Evolutionary conservation across 2,113 vertebrate species (phyloP).

Genomic region (Falco punctatus): DNA sequence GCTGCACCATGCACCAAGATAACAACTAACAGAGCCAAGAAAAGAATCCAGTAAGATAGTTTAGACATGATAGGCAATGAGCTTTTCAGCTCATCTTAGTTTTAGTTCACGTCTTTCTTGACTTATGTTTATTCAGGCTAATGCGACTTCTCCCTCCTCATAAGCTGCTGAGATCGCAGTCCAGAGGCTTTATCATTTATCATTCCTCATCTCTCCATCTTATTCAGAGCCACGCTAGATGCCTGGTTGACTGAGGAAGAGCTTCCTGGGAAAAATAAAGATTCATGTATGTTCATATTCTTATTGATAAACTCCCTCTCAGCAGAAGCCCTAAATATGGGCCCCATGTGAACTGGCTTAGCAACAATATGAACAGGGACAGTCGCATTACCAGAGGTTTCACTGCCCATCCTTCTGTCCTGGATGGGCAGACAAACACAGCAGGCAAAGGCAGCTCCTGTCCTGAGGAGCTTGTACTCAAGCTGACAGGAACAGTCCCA

Average conservation of each 20-base stretch:
- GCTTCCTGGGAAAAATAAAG: neutral
- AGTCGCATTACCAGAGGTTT: neutral
- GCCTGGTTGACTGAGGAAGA: constrained; percentile 1
- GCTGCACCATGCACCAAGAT: neutral
- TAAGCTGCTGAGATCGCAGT: constrained; percentile 20
- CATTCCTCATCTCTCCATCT: neutral
- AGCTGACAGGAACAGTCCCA: neutral
- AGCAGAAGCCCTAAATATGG: neutral
- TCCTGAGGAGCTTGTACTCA: neutral
- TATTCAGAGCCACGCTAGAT: neutral
- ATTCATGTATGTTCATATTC: neutral
- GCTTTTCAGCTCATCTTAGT: neutral
- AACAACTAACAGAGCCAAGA: neutral
- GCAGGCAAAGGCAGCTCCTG: neutral
- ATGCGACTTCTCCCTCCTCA: neutral
- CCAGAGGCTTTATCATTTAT: neutral
- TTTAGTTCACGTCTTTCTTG: neutral
- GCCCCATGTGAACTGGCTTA: neutral
- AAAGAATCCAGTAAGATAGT: neutral
- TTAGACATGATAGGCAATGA: neutral
- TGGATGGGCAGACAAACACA: neutral
- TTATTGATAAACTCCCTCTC: neutral
- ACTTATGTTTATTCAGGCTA: neutral
- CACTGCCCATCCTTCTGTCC: neutral
- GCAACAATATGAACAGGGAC: neutral